These are phyloP conservation scores for Brachymystax lenok DNA, from an alignment of 2,797 vertebrate genomes.

Conservation along the genomic window DNA sequence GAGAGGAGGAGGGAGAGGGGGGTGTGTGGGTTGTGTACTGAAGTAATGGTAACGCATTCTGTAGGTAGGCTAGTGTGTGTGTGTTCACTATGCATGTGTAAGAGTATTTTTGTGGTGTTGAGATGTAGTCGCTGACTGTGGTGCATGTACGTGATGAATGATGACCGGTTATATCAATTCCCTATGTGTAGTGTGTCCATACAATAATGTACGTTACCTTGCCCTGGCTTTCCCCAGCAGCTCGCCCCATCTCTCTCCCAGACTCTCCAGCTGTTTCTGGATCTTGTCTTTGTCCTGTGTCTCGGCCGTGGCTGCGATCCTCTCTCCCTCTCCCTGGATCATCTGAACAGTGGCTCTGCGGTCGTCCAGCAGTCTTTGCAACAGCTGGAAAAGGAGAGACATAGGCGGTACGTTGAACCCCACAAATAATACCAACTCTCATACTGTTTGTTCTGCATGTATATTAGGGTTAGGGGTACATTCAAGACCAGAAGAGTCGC, in stretches of 20 bases:
- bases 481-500: neutral
- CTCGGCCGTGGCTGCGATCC: constrained; percentile 90
- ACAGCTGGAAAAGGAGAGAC: constrained; percentile 75
- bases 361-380: constrained; percentile 92
- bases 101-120: neutral
- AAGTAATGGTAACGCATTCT: neutral
- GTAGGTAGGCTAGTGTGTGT: neutral
- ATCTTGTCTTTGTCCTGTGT: constrained; percentile 90
- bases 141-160: no score
- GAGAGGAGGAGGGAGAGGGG: neutral
- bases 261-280: constrained; percentile 83
- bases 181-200: constrained; percentile 2
- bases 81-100: neutral
- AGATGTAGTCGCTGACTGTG: neutral
- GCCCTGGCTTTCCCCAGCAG: constrained; percentile 84
- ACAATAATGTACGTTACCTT: constrained; percentile 73
- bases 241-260: constrained; percentile 84
- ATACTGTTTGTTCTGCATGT: neutral
- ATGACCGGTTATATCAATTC: no score
- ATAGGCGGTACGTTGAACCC: neutral
- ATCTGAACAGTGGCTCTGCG: constrained; percentile 92
- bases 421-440: neutral
- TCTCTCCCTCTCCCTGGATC: constrained; percentile 89
- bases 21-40: neutral
- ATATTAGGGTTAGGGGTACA: no score